These are phyloP conservation scores for Crotalus adamanteus DNA, from an alignment of 2,797 vertebrate species.

Conservation along the genomic window DNA sequence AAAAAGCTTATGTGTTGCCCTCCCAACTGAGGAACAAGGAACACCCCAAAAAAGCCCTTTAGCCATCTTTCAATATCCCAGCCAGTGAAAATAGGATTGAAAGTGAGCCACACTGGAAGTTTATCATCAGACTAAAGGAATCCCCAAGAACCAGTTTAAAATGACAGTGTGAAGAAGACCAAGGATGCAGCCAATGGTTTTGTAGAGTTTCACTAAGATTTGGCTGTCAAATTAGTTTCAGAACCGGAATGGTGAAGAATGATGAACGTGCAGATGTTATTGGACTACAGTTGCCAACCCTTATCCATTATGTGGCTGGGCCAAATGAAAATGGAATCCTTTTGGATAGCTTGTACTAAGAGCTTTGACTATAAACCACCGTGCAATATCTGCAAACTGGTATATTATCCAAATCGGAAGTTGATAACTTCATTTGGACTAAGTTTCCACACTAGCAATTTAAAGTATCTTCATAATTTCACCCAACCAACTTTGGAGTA, in stretches of 20 bases:
- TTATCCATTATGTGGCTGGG: not conserved
- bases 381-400: not conserved
- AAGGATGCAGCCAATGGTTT: not conserved
- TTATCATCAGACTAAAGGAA: not conserved
- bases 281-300: not conserved
- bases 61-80: slow-evolving; percentile 30
- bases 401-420: not conserved
- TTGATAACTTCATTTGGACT: not conserved
- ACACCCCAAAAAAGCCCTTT: slow-evolving; percentile 9
- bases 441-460: not conserved
- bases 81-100: slow-evolving; percentile 32
- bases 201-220: not conserved
- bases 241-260: not conserved
- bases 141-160: slow-evolving; percentile 1
- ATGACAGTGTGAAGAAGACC: not conserved
- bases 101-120: not conserved
- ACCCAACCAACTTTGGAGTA: not conserved
- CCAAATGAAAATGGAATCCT: not conserved
- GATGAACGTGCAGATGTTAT: not conserved
- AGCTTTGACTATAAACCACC: not conserved
- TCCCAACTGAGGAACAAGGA: slow-evolving; percentile 32
- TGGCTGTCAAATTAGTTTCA: not conserved
- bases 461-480: not conserved
- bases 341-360: not conserved
- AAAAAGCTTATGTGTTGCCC: slow-evolving; percentile 32